Conservation (phyloP, 2,888 invertebrate species). For the Polyploca ridens region DNA sequence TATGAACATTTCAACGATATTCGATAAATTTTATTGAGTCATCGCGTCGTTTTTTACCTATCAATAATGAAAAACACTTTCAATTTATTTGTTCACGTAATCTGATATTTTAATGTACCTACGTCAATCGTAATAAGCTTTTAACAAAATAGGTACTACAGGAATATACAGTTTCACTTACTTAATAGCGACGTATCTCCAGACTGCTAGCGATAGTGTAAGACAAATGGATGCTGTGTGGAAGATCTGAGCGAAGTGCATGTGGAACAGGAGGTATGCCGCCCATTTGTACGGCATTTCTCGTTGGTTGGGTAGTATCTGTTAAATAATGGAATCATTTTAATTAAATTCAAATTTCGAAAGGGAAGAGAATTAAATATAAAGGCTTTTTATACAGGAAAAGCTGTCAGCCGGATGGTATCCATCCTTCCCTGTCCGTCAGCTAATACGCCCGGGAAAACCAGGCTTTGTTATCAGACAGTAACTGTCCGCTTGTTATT, state of each 20-base stretch:
- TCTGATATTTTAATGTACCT: not conserved
- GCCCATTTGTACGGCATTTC: conserved; percentile 90
- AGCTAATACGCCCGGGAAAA: no score
- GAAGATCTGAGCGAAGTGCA: conserved; percentile 91
- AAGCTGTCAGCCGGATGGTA: no score
- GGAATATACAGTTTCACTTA: conserved; percentile 67
- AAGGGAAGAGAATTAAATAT: not conserved
- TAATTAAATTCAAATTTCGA: not conserved
- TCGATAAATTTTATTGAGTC: no score
- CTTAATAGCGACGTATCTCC: conserved; percentile 94
- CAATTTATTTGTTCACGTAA: not conserved
- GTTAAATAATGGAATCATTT: conserved; percentile 21
- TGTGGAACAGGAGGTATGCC: conserved; percentile 90
- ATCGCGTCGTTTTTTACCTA: no score
- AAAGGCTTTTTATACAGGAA: no score
- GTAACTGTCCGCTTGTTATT: no score
- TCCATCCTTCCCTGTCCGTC: no score
- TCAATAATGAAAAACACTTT: not conserved
- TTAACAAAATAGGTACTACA: not conserved
- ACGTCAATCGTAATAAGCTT: not conserved
- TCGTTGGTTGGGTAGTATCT: conserved; percentile 85
- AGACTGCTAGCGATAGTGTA: conserved; percentile 91
- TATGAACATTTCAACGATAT: not conserved
- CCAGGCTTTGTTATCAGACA: no score
- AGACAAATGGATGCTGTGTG: conserved; percentile 94